phyloP scores from a whole-genome alignment of 2,888 invertebrate genomes.

The Aphrophora alni region DNA sequence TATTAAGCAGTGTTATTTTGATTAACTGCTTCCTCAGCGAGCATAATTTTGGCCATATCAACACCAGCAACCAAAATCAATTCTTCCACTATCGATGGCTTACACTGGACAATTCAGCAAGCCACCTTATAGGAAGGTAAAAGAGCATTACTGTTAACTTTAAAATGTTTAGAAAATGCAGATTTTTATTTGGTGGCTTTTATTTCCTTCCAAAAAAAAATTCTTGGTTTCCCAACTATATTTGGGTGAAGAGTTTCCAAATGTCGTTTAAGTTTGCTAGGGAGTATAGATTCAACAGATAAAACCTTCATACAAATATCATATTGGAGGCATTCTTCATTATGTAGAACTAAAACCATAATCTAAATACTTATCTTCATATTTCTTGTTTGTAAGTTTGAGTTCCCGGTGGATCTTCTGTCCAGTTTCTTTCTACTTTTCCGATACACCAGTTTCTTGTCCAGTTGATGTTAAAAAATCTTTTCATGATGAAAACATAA shows the following conservation, averaged over 20 bases:
- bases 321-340: background rate
- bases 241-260: no score
- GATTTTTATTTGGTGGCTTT: background rate
- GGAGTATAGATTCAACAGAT: background rate
- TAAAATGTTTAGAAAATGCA: background rate
- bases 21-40: background rate
- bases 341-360: background rate
- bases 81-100: background rate
- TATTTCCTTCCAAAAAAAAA: background rate
- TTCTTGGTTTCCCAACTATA: background rate
- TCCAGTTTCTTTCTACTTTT: no score
- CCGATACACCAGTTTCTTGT: no score
- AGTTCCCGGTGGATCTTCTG: background rate
- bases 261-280: conserved; percentile 3
- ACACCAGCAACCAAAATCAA: conserved; percentile 15
- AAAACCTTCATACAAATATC: background rate
- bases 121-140: background rate
- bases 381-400: conserved; percentile 36
- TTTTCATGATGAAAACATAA: no score
- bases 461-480: no score
- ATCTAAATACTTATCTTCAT: background rate
- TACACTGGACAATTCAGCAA: background rate
- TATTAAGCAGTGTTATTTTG: background rate
- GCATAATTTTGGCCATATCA: conserved; percentile 9
- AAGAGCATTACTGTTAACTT: background rate